A percentile compares a stretch with the other conserved stretches of the same genome.
Evolutionary conservation across 2,888 invertebrate genomes (phyloP).

Genomic region (Spodoptera littoralis): DNA sequence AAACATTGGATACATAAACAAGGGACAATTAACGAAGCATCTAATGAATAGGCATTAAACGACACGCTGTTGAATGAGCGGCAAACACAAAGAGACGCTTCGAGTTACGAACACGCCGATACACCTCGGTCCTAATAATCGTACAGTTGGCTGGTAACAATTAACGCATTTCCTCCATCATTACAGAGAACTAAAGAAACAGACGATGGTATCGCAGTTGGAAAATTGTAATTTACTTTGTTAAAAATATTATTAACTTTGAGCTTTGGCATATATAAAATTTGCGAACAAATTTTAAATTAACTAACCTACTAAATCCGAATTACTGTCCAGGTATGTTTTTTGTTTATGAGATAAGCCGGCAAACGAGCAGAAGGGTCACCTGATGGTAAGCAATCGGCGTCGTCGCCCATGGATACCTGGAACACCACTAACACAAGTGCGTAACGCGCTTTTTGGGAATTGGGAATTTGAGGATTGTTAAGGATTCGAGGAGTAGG

Average conservation of each 20-base stretch:
- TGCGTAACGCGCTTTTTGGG: no score
- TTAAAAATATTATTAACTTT: conserved; percentile 6
- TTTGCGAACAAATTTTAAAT: no score
- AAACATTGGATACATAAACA: conserved; percentile 55
- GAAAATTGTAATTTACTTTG: conserved; percentile 23
- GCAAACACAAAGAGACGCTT: conserved; percentile 72
- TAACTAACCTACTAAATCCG: no score
- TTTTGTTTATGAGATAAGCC: no score
- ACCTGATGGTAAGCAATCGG: no score
- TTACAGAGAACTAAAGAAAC: conserved; percentile 56
- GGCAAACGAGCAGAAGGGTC: no score
- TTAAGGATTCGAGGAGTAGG: no score
- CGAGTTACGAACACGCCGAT: conserved; percentile 69
- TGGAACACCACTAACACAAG: no score
- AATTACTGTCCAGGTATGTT: no score
- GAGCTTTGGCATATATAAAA: neutral
- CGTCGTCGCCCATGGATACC: no score
- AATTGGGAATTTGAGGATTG: no score
- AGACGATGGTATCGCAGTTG: conserved; percentile 29
- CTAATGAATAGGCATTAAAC: conserved; percentile 72
- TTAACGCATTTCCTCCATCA: conserved; percentile 72
- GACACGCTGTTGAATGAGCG: conserved; percentile 73
- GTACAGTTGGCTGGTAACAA: conserved; percentile 70
- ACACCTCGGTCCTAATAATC: conserved; percentile 69
- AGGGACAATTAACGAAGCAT: conserved; percentile 66